Evolutionary conservation across 2,888 invertebrate genomes (phyloP).

Genomic region (Melolontha melolontha): DNA sequence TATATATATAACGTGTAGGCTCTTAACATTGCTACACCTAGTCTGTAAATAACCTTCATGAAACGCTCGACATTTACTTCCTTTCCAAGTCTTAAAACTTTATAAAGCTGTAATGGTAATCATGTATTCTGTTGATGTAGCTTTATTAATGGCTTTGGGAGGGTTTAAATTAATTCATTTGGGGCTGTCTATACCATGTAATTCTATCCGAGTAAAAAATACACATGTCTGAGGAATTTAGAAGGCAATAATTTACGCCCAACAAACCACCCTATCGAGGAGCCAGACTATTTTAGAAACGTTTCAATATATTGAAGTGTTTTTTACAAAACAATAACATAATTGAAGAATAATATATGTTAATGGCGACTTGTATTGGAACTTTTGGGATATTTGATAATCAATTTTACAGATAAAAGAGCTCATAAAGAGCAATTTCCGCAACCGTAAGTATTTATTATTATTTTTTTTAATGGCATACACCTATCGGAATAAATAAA

Average conservation of each 20-base stretch:
- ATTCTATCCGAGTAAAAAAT: constrained; percentile 5
- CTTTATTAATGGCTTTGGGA: constrained; percentile 3
- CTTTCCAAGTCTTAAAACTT: not conserved
- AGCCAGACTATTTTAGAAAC: constrained; percentile 10
- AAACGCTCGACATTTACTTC: too few species aligned
- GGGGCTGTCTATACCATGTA: constrained; percentile 4
- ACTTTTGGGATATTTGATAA: too few species aligned
- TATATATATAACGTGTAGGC: too few species aligned
- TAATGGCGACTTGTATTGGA: too few species aligned
- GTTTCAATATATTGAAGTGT: constrained; percentile 1
- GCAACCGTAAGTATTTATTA: too few species aligned
- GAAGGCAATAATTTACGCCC: constrained; percentile 16
- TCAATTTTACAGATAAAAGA: too few species aligned
- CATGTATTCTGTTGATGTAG: not conserved
- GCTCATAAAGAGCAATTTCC: too few species aligned
- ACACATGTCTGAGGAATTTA: constrained; percentile 21
- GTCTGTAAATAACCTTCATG: too few species aligned
- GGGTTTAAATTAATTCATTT: constrained; percentile 10
- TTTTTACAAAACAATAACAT: not conserved
- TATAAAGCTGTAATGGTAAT: not conserved
- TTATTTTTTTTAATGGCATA: too few species aligned
- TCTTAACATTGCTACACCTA: too few species aligned
- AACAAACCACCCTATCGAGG: constrained; percentile 17
- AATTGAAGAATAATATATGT: too few species aligned
- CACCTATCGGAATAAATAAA: too few species aligned